Evolutionary conservation across 1,140 invertebrate genomes (phyloP), one percentile per base, ranked within the genome.

Genomic region (Drosophila bocqueti): DNA sequence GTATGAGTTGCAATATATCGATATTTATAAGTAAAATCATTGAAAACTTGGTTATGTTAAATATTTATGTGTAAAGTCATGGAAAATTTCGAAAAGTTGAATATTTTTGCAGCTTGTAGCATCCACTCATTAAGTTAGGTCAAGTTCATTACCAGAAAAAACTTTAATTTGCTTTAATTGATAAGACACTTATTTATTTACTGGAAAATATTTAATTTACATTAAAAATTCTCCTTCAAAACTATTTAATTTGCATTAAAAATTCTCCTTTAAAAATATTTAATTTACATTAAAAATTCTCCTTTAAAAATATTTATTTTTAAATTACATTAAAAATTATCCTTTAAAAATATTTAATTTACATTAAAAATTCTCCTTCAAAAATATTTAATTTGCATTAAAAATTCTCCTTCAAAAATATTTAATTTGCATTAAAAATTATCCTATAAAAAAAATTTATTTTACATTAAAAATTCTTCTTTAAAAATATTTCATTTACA

Each of bases 91-190:
- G 13, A 36, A 9, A 15, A 15, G 6, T 15, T 36, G 0, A 4
- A 36, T 38, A 24, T 38, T 55, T 38, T 55, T 55, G 52, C 34
- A 55, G 52, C 52, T 16, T 24, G 1, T 55, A 24, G 52, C 34
- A 38, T 16, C 18, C 18, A 55, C 13, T 31, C 40, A 34, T 55
- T 43, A 60, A 10, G 6, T 34, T 24, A 26, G 50, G 77, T 65
- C 76, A 76, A 83, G 81, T 83, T 76, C 81, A 59, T 54, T 11
- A 16, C 52, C 5, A 29, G 47, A 55, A 55, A 18, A 69, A 16
- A 31, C 5, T 38, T 31, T 31, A 9, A 31, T 40, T 5, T 5
- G 26, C 4, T 31, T 50, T 3, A n/a, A 31, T 50, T 50, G 18
- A 1, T 11, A 11, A 10, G 2, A 16, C 1, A 3, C 4, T 9